Percentiles rank a stretch among this genome's conserved stretches.
phyloP scores from a whole-genome alignment of 2,797 vertebrate species.

The Gadopsis marmoratus region DNA sequence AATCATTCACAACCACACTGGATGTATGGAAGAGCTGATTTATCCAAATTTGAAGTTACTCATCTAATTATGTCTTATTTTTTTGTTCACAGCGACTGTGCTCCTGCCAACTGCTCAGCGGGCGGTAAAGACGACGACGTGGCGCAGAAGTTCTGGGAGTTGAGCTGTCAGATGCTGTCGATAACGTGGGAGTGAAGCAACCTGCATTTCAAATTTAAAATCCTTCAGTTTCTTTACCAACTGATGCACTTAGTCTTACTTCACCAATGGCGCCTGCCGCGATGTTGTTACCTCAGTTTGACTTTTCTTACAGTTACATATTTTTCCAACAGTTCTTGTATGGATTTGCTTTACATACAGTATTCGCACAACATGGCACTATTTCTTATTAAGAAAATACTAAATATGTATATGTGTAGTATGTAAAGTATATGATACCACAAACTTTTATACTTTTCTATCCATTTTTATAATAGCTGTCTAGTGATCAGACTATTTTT shows the following conservation, averaged over 20 bases:
- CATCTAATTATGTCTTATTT: background rate
- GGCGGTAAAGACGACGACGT: slow-evolving; percentile 73
- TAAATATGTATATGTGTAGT: no score
- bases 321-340: background rate
- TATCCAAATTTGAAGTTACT: background rate
- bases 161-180: slow-evolving; percentile 81
- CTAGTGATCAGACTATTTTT: background rate
- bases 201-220: background rate
- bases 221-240: background rate
- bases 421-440: background rate
- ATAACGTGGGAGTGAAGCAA: slow-evolving; percentile 78
- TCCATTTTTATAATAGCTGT: background rate
- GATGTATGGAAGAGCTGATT: background rate
- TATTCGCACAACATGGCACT: background rate
- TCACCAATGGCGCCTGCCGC: background rate
- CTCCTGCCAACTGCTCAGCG: slow-evolving; percentile 74
- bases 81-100: slow-evolving; percentile 78
- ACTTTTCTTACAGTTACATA: background rate
- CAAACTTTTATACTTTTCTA: background rate
- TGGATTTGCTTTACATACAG: background rate
- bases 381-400: background rate
- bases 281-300: background rate
- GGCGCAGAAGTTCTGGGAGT: slow-evolving; percentile 84
- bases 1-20: background rate
- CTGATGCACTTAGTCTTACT: background rate